phyloP scores from a whole-genome alignment of 2,113 vertebrate species.

The Pluvialis apricaria region DNA sequence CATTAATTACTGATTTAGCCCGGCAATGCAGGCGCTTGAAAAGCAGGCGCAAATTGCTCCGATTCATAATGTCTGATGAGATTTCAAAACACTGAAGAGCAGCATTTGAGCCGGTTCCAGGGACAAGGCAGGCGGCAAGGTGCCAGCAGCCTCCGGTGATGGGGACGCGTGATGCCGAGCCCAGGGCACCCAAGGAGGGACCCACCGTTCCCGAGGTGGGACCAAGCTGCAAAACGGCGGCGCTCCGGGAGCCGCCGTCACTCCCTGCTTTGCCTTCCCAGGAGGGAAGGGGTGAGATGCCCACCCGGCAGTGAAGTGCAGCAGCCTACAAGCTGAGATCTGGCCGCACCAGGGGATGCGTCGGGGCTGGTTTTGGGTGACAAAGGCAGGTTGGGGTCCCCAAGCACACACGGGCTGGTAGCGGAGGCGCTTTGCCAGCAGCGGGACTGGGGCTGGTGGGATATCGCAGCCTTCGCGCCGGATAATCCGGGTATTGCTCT shows the following conservation, averaged over 20 bases:
- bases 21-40: neutral
- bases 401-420: neutral
- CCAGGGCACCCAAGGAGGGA: neutral
- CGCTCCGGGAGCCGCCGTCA: neutral
- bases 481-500: neutral
- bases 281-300: neutral
- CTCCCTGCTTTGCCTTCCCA: neutral
- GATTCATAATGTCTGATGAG: neutral
- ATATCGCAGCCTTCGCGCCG: accelerated
- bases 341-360: neutral
- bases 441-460: neutral
- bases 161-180: neutral
- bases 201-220: neutral
- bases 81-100: slow-evolving; percentile 22
- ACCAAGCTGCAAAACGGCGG: neutral
- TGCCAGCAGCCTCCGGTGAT: neutral
- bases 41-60: slow-evolving; percentile 1
- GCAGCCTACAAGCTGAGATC: neutral
- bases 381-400: neutral
- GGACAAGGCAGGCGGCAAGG: neutral
- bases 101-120: neutral
- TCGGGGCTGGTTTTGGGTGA: neutral
- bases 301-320: neutral
- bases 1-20: slow-evolving; percentile 32
- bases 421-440: neutral